Base-by-base conservation (phyloP, 2,888 invertebrate species). In the Microplitis manilae region DNA sequence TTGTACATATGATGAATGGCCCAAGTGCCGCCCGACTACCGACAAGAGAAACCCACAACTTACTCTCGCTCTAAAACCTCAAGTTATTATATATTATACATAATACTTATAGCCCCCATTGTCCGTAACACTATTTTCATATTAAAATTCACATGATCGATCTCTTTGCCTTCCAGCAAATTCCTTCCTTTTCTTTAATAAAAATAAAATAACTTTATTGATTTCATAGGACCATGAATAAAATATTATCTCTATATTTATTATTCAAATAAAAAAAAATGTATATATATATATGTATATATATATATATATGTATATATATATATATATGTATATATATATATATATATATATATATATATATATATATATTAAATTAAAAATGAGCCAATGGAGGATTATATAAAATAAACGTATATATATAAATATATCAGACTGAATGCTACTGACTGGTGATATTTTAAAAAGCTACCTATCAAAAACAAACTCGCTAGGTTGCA, bases 101-200 rank as follows among this genome's bases (percentile, higher is more conserved):
- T 39, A 68, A 41, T 74, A 60, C 41, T 68, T 50, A 6, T 13
- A 62, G 20, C 39, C 38, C 65, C 38, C 20, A 65, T 65, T 65
- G 65, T 65, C 38, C 65, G 50, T 50, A 50, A 65, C 38, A 20
- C 77, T 68, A 74, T 74, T 71, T 82, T 82, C 84, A 86, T 87
- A 88, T 88, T 87, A 87, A 88, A 87, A 87, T 84, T 81, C 39
- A 75, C 83, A 84, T 86, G 87, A 88, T 88, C 85, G 87, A 88
- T 88, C 86, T 84, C 39, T 61, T 72, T 71, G 73, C 20, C 38
- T n/a, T 20, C 5, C 9, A 13, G 50, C 13, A 50, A 50, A 50
- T 50, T 50, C 50, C 50, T 50, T 50, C 50, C 50, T 50, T 50
- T 50, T 5, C 50, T 50, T 50, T 50, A 50, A 50, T 50, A 50